Conservation (phyloP, 2,888 invertebrate genomes). For the Chymomyza procnemis region DNA sequence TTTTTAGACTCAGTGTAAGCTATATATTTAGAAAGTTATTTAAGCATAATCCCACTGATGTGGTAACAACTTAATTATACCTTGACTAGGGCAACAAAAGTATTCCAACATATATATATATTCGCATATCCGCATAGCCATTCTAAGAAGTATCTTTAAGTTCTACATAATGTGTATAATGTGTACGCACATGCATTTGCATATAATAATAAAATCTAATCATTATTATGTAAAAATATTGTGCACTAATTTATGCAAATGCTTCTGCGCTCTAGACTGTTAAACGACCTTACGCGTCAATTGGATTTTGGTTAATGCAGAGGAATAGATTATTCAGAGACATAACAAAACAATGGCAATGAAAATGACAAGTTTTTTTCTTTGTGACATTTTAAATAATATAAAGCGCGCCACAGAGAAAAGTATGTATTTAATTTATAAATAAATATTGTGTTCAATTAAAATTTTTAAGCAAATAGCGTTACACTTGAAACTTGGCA, state of each 20-base stretch:
- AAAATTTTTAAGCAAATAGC: background rate
- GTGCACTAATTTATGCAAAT: constrained; percentile 33
- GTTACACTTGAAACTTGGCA: background rate
- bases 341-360: constrained; percentile 41
- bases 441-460: background rate
- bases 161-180: background rate
- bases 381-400: constrained; percentile 7
- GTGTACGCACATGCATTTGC: background rate
- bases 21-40: background rate
- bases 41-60: background rate
- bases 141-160: background rate
- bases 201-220: constrained; percentile 15
- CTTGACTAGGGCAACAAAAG: constrained; percentile 3
- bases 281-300: constrained; percentile 66
- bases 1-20: constrained; percentile 7
- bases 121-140: background rate
- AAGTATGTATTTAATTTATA: background rate
- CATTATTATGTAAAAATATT: constrained; percentile 42
- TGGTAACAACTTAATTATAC: background rate
- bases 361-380: constrained; percentile 46
- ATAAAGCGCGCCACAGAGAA: background rate
- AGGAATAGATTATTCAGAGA: background rate
- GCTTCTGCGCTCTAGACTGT: constrained; percentile 56
- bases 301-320: constrained; percentile 21
- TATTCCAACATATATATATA: background rate